phyloP scores from a whole-genome alignment of 2,113 vertebrate genomes.

The Chitala chitala region DNA sequence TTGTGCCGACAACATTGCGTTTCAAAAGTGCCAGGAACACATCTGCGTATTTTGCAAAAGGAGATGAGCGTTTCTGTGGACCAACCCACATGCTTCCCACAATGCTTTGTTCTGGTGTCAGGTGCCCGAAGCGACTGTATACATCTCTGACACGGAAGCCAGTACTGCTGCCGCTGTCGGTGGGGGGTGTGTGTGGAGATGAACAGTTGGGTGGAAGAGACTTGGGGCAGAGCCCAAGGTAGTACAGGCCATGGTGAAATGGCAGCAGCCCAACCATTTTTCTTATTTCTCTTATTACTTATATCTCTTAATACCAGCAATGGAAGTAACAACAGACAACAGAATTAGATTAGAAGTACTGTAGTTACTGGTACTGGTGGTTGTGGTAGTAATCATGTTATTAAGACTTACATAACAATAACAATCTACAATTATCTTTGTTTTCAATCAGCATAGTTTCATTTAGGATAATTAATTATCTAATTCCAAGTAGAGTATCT shows the following conservation, averaged over 20 bases:
- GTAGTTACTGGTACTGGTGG: too few species aligned
- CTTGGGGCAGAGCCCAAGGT: slow-evolving; percentile 48
- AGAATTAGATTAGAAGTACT: too few species aligned
- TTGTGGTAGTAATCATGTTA: not conserved
- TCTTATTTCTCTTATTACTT: not conserved
- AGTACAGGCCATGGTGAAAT: slow-evolving; percentile 55
- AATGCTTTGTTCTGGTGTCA: slow-evolving; percentile 50
- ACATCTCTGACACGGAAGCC: slow-evolving; percentile 55
- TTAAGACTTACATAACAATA: not conserved
- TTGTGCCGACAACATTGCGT: not conserved
- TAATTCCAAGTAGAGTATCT: too few species aligned
- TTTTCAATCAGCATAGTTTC: too few species aligned
- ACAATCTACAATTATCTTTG: too few species aligned
- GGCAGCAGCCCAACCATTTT: slow-evolving; percentile 44
- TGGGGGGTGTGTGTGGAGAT: slow-evolving; percentile 39
- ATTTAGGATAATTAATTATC: too few species aligned
- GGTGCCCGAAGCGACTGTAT: slow-evolving; percentile 45
- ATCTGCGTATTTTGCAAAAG: not conserved
- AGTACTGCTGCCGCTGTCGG: slow-evolving; percentile 57
- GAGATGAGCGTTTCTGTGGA: not conserved
- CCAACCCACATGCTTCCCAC: slow-evolving; percentile 29
- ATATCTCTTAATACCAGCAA: not conserved
- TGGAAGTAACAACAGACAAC: too few species aligned
- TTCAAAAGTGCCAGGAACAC: not conserved
- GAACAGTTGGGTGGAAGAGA: slow-evolving; percentile 42